Percentiles rank a stretch among this genome's conserved stretches.
phyloP scores from a whole-genome alignment of 2,888 invertebrate genomes.

The Prosapia bicincta region DNA sequence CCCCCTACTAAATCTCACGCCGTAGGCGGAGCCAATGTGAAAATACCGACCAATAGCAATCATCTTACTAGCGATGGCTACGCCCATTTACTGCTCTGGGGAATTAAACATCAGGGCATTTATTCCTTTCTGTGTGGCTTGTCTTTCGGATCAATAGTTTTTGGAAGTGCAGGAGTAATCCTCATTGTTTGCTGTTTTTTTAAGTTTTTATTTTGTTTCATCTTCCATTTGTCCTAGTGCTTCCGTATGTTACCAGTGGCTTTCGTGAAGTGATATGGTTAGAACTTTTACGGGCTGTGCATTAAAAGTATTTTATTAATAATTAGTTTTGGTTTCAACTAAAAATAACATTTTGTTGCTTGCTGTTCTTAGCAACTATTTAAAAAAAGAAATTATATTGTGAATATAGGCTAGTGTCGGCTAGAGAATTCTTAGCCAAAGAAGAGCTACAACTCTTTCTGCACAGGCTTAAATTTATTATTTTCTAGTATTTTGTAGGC shows the following conservation, averaged over 20 bases:
- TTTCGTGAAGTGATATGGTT: not conserved
- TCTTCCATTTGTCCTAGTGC: not conserved
- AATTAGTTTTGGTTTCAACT: no score
- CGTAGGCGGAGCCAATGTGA: constrained; percentile 7
- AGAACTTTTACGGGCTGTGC: not conserved
- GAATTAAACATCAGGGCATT: constrained; percentile 18
- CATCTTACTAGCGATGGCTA: constrained; percentile 6
- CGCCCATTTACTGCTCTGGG: constrained; percentile 2
- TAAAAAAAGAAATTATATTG: no score
- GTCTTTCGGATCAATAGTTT: constrained; percentile 25
- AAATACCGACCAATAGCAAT: not conserved
- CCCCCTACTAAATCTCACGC: not conserved
- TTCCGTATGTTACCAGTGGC: not conserved
- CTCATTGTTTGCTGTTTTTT: constrained; percentile 18
- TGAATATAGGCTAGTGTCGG: no score
- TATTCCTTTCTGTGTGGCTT: constrained; percentile 25
- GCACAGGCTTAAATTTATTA: no score
- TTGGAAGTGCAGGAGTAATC: constrained; percentile 18
- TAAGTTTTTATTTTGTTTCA: constrained; percentile 4
- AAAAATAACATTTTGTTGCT: no score
- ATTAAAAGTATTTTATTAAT: not conserved
- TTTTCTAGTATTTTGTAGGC: no score
- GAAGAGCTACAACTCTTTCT: no score
- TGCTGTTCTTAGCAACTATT: no score
- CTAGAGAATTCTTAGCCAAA: no score